These are phyloP conservation scores for Dicrurus megarhynchus DNA, from an alignment of 2,113 vertebrate species.

Conservation along the genomic window DNA sequence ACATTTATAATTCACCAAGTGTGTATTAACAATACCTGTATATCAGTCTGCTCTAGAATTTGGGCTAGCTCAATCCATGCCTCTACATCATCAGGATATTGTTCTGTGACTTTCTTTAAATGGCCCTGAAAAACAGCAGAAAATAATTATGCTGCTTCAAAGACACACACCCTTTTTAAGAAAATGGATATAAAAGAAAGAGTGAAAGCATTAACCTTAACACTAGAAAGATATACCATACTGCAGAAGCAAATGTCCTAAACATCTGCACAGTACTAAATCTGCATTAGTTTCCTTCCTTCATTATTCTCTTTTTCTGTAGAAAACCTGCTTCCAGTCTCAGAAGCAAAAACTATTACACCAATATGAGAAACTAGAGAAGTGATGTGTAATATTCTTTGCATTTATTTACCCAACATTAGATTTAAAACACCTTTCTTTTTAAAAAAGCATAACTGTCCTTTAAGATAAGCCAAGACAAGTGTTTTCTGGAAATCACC, in stretches of 20 bases:
- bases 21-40: constrained; percentile 77
- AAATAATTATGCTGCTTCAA: neutral
- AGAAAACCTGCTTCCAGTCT: neutral
- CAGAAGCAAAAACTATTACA: neutral
- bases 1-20: neutral
- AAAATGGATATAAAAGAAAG: neutral
- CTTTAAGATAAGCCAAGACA: neutral
- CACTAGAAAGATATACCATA: neutral
- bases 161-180: neutral
- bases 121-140: constrained; percentile 81
- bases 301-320: neutral
- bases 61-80: constrained; percentile 98
- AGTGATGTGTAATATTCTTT: neutral
- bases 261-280: neutral
- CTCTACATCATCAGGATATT: constrained; percentile 97
- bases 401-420: neutral
- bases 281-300: neutral
- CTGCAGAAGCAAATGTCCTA: neutral
- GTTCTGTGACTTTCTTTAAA: constrained; percentile 97
- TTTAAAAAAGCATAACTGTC: neutral
- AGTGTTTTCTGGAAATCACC: neutral
- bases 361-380: neutral
- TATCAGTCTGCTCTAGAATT: constrained; percentile 97
- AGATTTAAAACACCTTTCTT: neutral
- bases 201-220: neutral